Evolutionary conservation across 2,797 vertebrate species (phyloP), one percentile per base, ranked within the genome.

Genomic region (Clarias fuscus): DNA sequence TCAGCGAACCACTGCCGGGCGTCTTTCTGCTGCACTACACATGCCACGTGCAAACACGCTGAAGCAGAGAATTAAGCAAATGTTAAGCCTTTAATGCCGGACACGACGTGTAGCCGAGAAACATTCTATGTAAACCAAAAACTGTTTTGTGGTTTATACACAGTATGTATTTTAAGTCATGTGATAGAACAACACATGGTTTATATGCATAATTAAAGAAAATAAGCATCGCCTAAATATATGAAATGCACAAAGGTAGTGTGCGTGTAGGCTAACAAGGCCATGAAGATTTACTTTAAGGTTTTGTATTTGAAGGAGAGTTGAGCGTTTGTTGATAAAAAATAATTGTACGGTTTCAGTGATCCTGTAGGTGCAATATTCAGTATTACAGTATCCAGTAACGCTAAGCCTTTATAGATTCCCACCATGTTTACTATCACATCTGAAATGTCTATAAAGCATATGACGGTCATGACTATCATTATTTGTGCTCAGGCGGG

Each of bases 1-100:
- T 99, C 98, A 73, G 98, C 96, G 93, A 99, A 99, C 98, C 98
- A 99, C 83, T 99, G 98, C 82, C 98, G 96, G 91, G 98, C 98
- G 91, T 99, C 98, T 93, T 99, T 99, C 94, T 99, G 98, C 92
- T 99, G 98, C 77, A 99, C 98, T 91, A 99, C 98, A 93, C 98
- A 99, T 85, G 98, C 98, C 77, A 99, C 98, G 11, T 99, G 98
- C 80, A 99, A 95, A 90, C 98, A 99, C 80, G 98, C 98, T 99
- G 91, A 58, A 89, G 22, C 75, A 88, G 33, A 79, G 20, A n/a
- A 80, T 59, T 13, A 77, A 33, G 7, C 73, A 76, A 76, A 72
- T 4, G n/a, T 18, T 17, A 56, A 72, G 24, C 10, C 22, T 37
- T 73, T n/a, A 24, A 75, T 24, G 3, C 24, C 1, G 18, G 68